These are phyloP conservation scores for Protomyctophum bolini DNA, from an alignment of 2,113 vertebrate genomes.

Conservation along the genomic window DNA sequence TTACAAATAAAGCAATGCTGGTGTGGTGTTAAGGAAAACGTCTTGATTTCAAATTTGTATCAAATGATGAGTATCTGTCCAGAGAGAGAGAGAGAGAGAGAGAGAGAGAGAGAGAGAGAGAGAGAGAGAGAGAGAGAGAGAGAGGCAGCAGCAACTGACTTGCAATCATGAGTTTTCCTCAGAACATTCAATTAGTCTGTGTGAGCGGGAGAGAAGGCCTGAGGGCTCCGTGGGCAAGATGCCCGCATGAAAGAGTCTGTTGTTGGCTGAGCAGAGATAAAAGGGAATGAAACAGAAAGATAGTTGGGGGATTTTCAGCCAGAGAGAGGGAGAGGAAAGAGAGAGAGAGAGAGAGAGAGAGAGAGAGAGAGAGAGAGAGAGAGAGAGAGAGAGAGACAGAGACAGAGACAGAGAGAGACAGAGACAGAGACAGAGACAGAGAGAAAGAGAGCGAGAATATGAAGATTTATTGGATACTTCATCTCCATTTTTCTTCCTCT, in stretches of 20 bases:
- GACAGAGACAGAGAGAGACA: constrained; percentile 4
- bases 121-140: neutral
- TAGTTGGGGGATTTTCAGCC: constrained; percentile 55
- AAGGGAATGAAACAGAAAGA: constrained; percentile 67
- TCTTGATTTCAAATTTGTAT: constrained; percentile 18
- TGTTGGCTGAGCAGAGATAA: constrained; percentile 71
- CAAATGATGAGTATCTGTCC: constrained; percentile 1
- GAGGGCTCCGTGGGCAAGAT: constrained; percentile 63
- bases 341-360: neutral
- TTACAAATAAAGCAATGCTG: constrained; percentile 47
- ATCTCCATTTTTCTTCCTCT: constrained; percentile 9
- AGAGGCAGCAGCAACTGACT: constrained; percentile 33
- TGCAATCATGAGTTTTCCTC: constrained; percentile 72
- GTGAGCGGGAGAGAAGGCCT: constrained; percentile 66
- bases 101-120: constrained; percentile 23
- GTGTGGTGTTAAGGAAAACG: constrained; percentile 22
- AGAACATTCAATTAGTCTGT: constrained; percentile 77
- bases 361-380: constrained; percentile 25
- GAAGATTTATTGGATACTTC: constrained; percentile 38
- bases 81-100: constrained; percentile 1
- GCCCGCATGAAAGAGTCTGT: constrained; percentile 73
- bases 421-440: neutral
- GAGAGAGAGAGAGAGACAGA: neutral
- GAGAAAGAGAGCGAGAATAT: constrained; percentile 43
- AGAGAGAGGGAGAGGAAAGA: constrained; percentile 28